Conservation (phyloP, 2,113 vertebrate species). For the Grammomys dolichurus region DNA sequence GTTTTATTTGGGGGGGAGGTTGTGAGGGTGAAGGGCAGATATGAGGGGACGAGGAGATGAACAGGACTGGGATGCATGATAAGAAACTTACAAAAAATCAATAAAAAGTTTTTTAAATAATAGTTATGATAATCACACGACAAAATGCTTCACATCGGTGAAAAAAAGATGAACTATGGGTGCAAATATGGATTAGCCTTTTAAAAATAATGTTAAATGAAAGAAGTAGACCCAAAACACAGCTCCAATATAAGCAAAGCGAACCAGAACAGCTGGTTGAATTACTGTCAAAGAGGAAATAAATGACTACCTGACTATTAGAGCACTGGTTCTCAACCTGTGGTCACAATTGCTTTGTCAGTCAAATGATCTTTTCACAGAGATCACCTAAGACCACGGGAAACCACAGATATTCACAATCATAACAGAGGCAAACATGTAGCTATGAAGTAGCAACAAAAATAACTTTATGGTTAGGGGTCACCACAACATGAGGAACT, state of each 20-base stretch:
- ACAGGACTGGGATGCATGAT: neutral
- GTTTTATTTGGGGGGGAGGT: neutral
- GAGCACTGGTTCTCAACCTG: neutral
- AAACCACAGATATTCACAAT: neutral
- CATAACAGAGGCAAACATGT: neutral
- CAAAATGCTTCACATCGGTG: neutral
- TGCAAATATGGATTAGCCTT: neutral
- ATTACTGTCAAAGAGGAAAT: neutral
- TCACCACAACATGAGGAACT: neutral
- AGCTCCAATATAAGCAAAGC: neutral
- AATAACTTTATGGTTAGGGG: neutral
- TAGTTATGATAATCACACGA: neutral
- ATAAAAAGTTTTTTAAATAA: neutral
- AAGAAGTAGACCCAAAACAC: neutral
- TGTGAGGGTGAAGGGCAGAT: neutral
- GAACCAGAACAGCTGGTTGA: neutral
- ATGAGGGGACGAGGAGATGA: neutral
- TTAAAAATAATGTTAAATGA: neutral
- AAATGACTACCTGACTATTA: neutral
- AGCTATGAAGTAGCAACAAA: neutral
- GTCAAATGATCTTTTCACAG: neutral
- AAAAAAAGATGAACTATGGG: neutral
- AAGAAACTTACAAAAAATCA: neutral
- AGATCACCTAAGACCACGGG: neutral
- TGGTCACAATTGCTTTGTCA: neutral